A percentile compares a stretch with the other conserved stretches of the same genome.
Evolutionary conservation across 2,888 invertebrate species (phyloP).

Genomic region (Diloba caeruleocephala): DNA sequence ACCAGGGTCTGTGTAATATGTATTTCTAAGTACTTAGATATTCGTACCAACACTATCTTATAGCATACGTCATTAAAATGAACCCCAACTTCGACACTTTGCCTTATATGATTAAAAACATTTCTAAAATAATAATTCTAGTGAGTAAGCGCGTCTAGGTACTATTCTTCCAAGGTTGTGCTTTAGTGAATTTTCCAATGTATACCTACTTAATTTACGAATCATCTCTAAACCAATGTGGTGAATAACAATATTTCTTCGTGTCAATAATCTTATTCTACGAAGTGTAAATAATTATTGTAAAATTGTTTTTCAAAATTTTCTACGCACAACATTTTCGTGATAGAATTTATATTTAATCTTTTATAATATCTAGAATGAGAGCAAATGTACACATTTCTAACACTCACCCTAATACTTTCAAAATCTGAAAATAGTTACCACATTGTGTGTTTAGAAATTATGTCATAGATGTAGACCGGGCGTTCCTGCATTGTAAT

Average conservation of each 20-base stretch:
- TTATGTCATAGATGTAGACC: constrained; percentile 46
- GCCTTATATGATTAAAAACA: constrained; percentile 84
- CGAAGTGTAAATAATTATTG: constrained; percentile 72
- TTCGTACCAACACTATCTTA: constrained; percentile 56
- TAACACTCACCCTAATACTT: constrained; percentile 57
- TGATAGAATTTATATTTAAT: constrained; percentile 72
- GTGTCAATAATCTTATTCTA: constrained; percentile 66
- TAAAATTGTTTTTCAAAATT: constrained; percentile 72
- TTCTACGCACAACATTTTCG: constrained; percentile 86
- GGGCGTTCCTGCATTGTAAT: constrained; percentile 32
- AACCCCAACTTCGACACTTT: constrained; percentile 87
- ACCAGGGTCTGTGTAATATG: constrained; percentile 42
- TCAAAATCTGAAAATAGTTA: constrained; percentile 35
- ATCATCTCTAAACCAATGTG: constrained; percentile 64
- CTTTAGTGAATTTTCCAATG: constrained; percentile 86
- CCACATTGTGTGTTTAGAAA: constrained; percentile 36
- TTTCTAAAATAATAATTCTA: constrained; percentile 83
- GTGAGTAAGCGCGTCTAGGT: constrained; percentile 85
- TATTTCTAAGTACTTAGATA: constrained; percentile 51
- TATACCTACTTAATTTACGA: constrained; percentile 69
- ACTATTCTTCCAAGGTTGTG: constrained; percentile 89
- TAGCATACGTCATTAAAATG: constrained; percentile 71
- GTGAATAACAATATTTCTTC: constrained; percentile 64
- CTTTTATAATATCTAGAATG: constrained; percentile 66
- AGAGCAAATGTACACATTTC: constrained; percentile 62